Conservation (phyloP, 2,888 invertebrate species). For the Andrena bicolor region DNA sequence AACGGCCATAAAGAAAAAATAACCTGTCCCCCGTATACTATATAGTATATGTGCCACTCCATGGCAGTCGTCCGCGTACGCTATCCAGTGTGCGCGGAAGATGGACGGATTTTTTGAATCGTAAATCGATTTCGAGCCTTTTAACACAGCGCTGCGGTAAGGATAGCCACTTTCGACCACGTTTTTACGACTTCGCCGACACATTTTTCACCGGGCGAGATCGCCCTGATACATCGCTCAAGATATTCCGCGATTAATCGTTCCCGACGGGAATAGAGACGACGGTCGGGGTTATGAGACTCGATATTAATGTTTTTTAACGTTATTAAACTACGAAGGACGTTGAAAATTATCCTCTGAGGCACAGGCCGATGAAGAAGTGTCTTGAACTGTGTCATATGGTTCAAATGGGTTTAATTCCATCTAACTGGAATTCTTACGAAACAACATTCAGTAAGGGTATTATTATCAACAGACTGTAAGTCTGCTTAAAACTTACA, state of each 20-base stretch:
- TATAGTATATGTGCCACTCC: slow-evolving; percentile 5
- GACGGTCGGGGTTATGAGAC: background rate
- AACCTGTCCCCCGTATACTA: slow-evolving; percentile 50
- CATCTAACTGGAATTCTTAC: too few species aligned
- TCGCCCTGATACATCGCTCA: background rate
- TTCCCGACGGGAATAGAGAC: background rate
- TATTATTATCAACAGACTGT: too few species aligned
- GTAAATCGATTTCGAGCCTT: slow-evolving; percentile 54
- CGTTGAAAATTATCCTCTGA: too few species aligned
- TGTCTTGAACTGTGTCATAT: too few species aligned
- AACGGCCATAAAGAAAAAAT: slow-evolving; percentile 72
- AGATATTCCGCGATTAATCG: slow-evolving; percentile 27
- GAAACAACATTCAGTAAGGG: too few species aligned
- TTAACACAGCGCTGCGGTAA: slow-evolving; percentile 28
- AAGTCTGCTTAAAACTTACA: too few species aligned
- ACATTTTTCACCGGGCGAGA: slow-evolving; percentile 35
- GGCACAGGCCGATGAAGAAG: too few species aligned
- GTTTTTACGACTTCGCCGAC: slow-evolving; percentile 19
- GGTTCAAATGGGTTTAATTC: too few species aligned
- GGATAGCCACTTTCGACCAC: slow-evolving; percentile 30
- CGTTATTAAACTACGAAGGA: background rate
- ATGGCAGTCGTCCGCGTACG: slow-evolving; percentile 50
- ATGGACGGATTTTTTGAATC: slow-evolving; percentile 60
- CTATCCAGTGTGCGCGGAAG: slow-evolving; percentile 31
- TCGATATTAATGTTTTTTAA: background rate